Percentiles rank a stretch among this genome's conserved stretches.
These are phyloP conservation scores for Capromys pilorides DNA, from an alignment of 2,797 vertebrate species.

Conservation along the genomic window DNA sequence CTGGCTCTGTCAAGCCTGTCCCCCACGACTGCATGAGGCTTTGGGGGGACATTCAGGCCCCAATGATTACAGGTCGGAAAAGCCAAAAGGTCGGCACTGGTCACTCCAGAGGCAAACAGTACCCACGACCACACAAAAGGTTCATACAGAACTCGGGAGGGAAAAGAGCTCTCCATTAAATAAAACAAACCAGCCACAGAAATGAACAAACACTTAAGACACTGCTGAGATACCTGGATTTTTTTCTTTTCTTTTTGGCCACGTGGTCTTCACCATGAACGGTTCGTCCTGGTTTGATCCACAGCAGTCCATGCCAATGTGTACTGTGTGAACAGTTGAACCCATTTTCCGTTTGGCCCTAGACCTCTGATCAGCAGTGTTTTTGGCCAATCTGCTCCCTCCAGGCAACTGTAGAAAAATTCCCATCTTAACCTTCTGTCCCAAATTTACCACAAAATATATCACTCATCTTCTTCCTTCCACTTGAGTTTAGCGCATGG, in stretches of 20 bases:
- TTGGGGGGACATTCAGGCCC: neutral
- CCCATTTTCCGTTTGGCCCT: neutral
- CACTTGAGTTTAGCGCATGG: neutral
- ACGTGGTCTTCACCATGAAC: fast-evolving
- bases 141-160: neutral
- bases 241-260: neutral
- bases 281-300: neutral
- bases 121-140: no score
- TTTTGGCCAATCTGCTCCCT: neutral
- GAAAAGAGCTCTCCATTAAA: fast-evolving
- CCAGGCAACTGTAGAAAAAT: neutral
- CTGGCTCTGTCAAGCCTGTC: neutral
- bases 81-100: neutral
- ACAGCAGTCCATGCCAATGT: neutral
- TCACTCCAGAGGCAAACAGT: neutral
- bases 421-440: neutral
- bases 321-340: neutral
- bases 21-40: neutral
- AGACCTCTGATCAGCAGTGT: neutral
- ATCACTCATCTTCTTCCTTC: no score
- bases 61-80: neutral
- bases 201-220: neutral
- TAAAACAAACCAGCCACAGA: neutral
- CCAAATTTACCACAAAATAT: neutral
- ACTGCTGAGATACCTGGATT: no score